Percentiles rank a stretch among this genome's conserved stretches.
phyloP scores from a whole-genome alignment of 2,888 invertebrate genomes.

The Agrochola circellaris region DNA sequence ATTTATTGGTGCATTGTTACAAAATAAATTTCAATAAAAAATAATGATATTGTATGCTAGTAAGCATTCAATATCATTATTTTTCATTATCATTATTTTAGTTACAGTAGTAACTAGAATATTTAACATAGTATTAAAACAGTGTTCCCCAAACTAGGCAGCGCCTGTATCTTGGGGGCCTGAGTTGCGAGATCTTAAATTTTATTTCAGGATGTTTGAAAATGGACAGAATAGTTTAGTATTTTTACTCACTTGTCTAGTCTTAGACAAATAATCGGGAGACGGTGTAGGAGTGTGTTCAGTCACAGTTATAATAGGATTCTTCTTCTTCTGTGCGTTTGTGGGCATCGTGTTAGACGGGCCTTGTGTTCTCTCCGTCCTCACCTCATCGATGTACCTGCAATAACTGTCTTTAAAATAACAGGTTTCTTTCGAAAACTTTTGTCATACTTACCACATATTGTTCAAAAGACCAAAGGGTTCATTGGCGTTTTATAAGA shows the following conservation, averaged over 20 bases:
- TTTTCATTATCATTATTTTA: too few relatives aligned
- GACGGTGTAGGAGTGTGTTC: slow-evolving; percentile 98
- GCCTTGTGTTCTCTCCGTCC: slow-evolving; percentile 91
- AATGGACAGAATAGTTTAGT: too few relatives aligned
- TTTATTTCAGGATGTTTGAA: too few relatives aligned
- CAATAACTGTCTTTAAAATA: slow-evolving; percentile 62
- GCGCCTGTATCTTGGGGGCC: too few relatives aligned
- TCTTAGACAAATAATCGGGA: slow-evolving; percentile 94
- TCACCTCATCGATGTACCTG: slow-evolving; percentile 94
- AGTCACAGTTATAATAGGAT: slow-evolving; percentile 99
- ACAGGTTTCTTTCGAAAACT: slow-evolving; percentile 2
- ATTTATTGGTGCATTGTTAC: too few relatives aligned
- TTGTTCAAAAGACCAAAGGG: not conserved
- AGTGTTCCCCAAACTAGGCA: too few relatives aligned
- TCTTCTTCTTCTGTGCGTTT: slow-evolving; percentile 92
- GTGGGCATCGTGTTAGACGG: slow-evolving; percentile 88
- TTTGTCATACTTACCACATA: slow-evolving; percentile 53
- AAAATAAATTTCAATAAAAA: too few relatives aligned
- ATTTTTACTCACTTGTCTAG: slow-evolving; percentile 89
- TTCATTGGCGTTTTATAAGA: not conserved
- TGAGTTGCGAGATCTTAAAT: too few relatives aligned
- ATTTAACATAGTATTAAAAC: too few relatives aligned
- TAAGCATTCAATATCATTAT: too few relatives aligned
- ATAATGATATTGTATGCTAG: too few relatives aligned
- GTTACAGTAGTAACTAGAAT: too few relatives aligned